Evolutionary conservation across 1,140 invertebrate genomes (phyloP).

Genomic region (Panagrolaimus sp.): DNA sequence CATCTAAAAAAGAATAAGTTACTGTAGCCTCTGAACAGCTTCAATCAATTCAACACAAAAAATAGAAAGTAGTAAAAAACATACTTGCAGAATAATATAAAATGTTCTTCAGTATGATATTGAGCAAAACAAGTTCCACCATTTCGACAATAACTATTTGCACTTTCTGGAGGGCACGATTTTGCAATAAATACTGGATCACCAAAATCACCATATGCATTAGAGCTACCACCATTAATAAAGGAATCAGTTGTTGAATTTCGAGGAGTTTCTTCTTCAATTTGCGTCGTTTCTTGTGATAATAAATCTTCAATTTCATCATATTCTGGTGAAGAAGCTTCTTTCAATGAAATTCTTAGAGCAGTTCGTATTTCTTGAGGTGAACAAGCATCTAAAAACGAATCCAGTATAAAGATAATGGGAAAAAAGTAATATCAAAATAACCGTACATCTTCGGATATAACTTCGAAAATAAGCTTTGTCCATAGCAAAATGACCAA

Average conservation of each 20-base stretch:
- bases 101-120: constrained; percentile 1
- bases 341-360: neutral
- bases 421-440: neutral
- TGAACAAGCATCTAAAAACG: constrained; percentile 9
- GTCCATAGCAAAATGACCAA: neutral
- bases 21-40: too few relatives aligned
- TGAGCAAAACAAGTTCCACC: constrained; percentile 8
- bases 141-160: neutral
- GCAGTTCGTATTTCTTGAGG: constrained; percentile 10
- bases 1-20: neutral
- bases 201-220: neutral
- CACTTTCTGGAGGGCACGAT: neutral
- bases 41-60: too few relatives aligned
- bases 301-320: too few relatives aligned
- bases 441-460: neutral
- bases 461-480: constrained; percentile 11
- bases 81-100: neutral
- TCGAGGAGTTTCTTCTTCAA: neutral
- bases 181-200: neutral
- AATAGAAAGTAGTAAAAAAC: neutral
- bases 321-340: too few relatives aligned
- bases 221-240: too few relatives aligned
- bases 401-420: neutral
- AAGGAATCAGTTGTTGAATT: neutral
- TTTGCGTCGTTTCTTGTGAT: neutral